These are phyloP conservation scores for Thymelicus lineola DNA, from an alignment of 2,888 invertebrate species.

Conservation along the genomic window DNA sequence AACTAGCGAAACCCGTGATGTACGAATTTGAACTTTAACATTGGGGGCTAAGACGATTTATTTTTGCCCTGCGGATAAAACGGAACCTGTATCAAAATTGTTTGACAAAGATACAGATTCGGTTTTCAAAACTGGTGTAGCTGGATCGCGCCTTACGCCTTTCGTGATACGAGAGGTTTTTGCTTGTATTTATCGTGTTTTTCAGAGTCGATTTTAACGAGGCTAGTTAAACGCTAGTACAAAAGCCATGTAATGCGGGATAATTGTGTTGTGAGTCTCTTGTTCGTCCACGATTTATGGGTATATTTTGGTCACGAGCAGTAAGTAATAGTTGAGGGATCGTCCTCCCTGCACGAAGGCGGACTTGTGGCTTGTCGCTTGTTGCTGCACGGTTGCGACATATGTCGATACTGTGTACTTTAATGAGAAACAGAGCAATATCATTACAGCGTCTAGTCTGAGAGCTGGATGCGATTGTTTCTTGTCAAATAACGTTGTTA, in stretches of 20 bases:
- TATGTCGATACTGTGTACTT: conserved; percentile 25
- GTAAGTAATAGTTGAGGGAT: conserved; percentile 60
- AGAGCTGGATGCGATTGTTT: too few relatives aligned
- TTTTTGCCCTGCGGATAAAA: conserved; percentile 37
- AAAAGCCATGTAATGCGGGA: conserved; percentile 62
- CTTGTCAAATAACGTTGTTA: too few relatives aligned
- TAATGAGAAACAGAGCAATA: conserved; percentile 26
- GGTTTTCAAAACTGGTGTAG: not conserved
- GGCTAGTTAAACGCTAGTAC: conserved; percentile 39
- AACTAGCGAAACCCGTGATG: conserved; percentile 23
- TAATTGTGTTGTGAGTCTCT: conserved; percentile 69
- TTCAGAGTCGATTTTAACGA: not conserved
- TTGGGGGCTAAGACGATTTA: conserved; percentile 34
- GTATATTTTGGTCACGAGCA: conserved; percentile 72
- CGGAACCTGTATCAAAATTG: conserved; percentile 35
- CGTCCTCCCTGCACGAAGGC: conserved; percentile 39
- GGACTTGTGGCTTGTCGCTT: conserved; percentile 1
- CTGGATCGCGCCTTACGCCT: not conserved
- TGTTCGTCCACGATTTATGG: conserved; percentile 62
- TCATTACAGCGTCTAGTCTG: not conserved
- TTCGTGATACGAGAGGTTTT: not conserved
- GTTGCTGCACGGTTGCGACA: conserved; percentile 29
- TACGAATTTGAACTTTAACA: conserved; percentile 37
- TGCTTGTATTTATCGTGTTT: not conserved
- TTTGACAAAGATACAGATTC: conserved; percentile 23